These are phyloP conservation scores for Chlorops oryzae DNA, from an alignment of 1,140 invertebrate genomes.

Conservation along the genomic window DNA sequence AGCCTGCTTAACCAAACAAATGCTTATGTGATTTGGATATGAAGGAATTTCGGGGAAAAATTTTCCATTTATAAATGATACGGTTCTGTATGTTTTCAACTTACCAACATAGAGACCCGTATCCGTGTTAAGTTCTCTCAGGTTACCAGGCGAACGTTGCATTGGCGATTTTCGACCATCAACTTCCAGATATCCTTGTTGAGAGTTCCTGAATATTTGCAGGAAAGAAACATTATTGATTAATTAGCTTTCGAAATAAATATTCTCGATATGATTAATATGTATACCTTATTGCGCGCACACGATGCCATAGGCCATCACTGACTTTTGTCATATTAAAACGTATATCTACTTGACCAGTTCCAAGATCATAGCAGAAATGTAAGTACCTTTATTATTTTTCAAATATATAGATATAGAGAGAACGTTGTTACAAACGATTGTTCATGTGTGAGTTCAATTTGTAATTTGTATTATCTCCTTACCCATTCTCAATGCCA, in stretches of 20 bases:
- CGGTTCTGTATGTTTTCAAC: too few relatives aligned
- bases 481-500: slow-evolving; percentile 70
- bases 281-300: slow-evolving; percentile 75
- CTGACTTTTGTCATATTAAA: slow-evolving; percentile 84
- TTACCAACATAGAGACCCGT: slow-evolving; percentile 80
- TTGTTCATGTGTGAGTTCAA: too few relatives aligned
- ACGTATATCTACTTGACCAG: slow-evolving; percentile 69
- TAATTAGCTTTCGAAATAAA: neutral
- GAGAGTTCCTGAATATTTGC: slow-evolving; percentile 64
- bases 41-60: too few relatives aligned
- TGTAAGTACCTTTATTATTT: slow-evolving; percentile 50
- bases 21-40: too few relatives aligned
- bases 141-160: slow-evolving; percentile 72
- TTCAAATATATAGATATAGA: too few relatives aligned
- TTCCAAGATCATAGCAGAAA: slow-evolving; percentile 64
- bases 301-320: slow-evolving; percentile 87
- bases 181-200: slow-evolving; percentile 76
- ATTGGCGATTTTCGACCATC: slow-evolving; percentile 74
- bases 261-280: too few relatives aligned
- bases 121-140: slow-evolving; percentile 78
- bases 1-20: too few relatives aligned
- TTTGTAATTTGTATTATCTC: too few relatives aligned
- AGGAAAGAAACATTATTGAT: too few relatives aligned
- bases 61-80: too few relatives aligned
- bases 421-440: too few relatives aligned